Conservation (phyloP, 2,888 invertebrate genomes). For the Melikaiella ostensackeni region DNA sequence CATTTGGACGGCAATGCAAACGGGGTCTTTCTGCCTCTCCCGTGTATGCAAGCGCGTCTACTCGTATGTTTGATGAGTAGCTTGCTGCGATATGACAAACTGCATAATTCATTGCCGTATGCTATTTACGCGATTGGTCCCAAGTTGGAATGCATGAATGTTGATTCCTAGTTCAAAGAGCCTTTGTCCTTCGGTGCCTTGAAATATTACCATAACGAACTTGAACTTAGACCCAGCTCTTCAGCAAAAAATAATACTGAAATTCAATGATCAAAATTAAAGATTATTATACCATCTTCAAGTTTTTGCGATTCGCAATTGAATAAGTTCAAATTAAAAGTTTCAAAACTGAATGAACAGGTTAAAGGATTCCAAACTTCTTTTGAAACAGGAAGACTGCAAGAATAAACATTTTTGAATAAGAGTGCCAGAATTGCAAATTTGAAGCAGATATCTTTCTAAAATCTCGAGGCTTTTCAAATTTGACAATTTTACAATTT, state of each 20-base stretch:
- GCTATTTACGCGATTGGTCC: conserved; percentile 42
- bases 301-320: too few relatives aligned
- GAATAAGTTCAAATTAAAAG: too few relatives aligned
- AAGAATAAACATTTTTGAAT: too few relatives aligned
- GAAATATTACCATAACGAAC: conserved; percentile 25
- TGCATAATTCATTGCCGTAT: conserved; percentile 60
- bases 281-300: too few relatives aligned
- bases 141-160: conserved; percentile 38
- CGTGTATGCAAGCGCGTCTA: conserved; percentile 52
- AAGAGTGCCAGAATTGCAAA: too few relatives aligned
- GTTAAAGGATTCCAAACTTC: too few relatives aligned
- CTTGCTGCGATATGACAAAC: conserved; percentile 58
- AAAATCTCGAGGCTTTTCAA: too few relatives aligned
- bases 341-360: too few relatives aligned
- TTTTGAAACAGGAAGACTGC: too few relatives aligned
- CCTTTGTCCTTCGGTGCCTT: conserved; percentile 21
- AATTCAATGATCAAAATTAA: too few relatives aligned
- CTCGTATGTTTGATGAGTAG: conserved; percentile 62
- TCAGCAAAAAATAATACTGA: not conserved
- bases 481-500: too few relatives aligned
- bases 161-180: conserved; percentile 30
- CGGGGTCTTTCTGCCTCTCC: conserved; percentile 39
- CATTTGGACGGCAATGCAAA: conserved; percentile 41
- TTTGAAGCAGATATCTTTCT: too few relatives aligned
- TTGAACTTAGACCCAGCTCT: not conserved